A percentile compares a stretch with the other conserved stretches of the same genome.
phyloP scores from a whole-genome alignment of 2,888 invertebrate genomes.

The Cynaeus angustus region DNA sequence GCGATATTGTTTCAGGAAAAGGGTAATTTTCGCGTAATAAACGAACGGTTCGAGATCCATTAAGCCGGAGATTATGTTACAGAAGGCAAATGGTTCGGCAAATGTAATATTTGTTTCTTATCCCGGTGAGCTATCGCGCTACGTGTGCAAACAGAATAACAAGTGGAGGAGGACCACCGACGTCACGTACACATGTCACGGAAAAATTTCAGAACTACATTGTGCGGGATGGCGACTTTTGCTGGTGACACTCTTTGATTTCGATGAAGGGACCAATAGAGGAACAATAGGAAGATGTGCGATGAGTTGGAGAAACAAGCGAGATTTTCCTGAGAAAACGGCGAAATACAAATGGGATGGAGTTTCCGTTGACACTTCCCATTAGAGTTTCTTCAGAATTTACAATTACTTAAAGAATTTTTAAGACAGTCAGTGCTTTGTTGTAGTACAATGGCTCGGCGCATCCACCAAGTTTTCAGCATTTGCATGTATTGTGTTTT shows the following conservation, averaged over 20 bases:
- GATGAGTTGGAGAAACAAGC: background rate
- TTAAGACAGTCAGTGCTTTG: background rate
- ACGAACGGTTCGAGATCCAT: constrained; percentile 28
- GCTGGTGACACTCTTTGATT: constrained; percentile 25
- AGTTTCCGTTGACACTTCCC: background rate
- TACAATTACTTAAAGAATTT: constrained; percentile 4
- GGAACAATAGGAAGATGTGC: background rate
- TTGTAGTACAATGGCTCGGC: background rate
- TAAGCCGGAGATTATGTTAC: constrained; percentile 42
- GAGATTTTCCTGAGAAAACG: background rate
- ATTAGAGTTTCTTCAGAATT: background rate
- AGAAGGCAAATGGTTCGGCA: constrained; percentile 41
- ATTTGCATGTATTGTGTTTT: background rate
- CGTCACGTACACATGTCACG: constrained; percentile 31
- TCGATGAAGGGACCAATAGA: background rate
- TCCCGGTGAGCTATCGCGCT: constrained; percentile 33
- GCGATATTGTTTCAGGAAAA: constrained; percentile 31
- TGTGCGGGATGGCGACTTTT: constrained; percentile 21
- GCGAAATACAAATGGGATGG: background rate
- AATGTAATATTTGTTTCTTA: constrained; percentile 45
- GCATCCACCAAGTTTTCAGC: background rate
- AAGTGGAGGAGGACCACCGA: constrained; percentile 19
- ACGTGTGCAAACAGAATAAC: constrained; percentile 45
- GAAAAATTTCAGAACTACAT: constrained; percentile 21
- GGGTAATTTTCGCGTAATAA: constrained; percentile 39